Base-by-base conservation (phyloP, 2,797 vertebrate species). In the Halcyon leucocephala region DNA sequence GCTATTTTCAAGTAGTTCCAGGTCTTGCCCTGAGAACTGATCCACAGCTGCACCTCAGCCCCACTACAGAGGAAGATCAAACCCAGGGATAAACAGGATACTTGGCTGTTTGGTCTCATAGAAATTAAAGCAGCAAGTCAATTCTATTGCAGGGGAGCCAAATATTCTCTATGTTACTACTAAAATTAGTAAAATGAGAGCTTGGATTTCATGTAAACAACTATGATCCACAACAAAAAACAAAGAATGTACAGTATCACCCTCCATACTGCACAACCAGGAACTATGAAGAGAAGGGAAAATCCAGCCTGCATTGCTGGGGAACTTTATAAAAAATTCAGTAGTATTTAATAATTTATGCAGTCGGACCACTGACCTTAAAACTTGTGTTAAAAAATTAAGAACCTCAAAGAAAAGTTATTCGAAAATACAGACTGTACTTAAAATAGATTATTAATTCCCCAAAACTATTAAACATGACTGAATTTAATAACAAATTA, bases 301-400 rank as follows among this genome's bases (percentile, higher is more conserved):
- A 93, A 88, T 54, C 90, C 64, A 90, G 80, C 70, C 72, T 92
- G 69, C 78, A 61, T 69, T 8, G 2, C 90, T 93, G 29, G 74
- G 42, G 62, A 95, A 94, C 86, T 52, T 85, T 89, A 97, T 97
- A 35, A 97, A 97, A 96, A 95, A 97, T 97, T 97, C 92, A 97
- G 72, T 91, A 79, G 58, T 82, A 79, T 91, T 97, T 95, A 96
- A 97, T 97, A 96, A 97, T 96, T 96, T 91, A 97, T 7, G 11
- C 71, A 54, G 82, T 92, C 0, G 2, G 95, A 97, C 95, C 87
- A 91, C 93, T 97, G 97, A 96, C 97, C 97, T 96, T 97, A 97
- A 95, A 96, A 95, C 79, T 97, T 93, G 64, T 92, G 89, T 96
- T 97, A 96, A 97, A 97, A 96, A 97, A 96, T 96, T 96, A 97